A percentile compares a stretch with the other conserved stretches of the same genome.
These are phyloP conservation scores for Eretmocerus hayati DNA, from an alignment of 2,888 invertebrate species.

Conservation along the genomic window DNA sequence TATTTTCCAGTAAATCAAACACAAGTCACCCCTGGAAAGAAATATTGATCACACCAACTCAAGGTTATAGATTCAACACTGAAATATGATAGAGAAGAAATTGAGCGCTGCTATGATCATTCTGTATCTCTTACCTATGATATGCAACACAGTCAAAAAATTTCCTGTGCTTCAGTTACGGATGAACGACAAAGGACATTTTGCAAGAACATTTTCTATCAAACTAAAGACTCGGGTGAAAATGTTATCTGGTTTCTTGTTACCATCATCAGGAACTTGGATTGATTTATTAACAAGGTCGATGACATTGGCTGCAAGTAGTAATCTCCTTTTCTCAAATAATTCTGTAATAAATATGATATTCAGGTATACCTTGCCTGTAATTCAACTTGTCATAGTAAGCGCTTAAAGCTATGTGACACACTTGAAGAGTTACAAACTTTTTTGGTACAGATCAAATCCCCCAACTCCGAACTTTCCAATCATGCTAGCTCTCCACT, in stretches of 20 bases:
- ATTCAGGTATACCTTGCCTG: conserved; percentile 1
- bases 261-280: conserved; percentile 47
- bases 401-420: too few species aligned
- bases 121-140: conserved; percentile 55
- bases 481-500: conserved; percentile 64
- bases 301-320: conserved; percentile 55
- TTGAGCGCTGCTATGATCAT: background rate
- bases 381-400: too few species aligned
- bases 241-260: conserved; percentile 60
- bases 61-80: background rate
- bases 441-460: conserved; percentile 58
- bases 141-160: conserved; percentile 67
- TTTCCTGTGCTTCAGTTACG: conserved; percentile 61
- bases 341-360: conserved; percentile 47
- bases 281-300: conserved; percentile 46
- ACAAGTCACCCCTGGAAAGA: conserved; percentile 55
- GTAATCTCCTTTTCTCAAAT: conserved; percentile 55
- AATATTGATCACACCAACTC: background rate
- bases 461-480: conserved; percentile 61
- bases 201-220: conserved; percentile 54
- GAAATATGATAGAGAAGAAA: conserved; percentile 1
- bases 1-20: conserved; percentile 76
- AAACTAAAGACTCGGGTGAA: conserved; percentile 53
- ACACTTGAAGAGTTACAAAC: conserved; percentile 41
- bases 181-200: conserved; percentile 65